Evolutionary conservation across 2,888 invertebrate species (phyloP).

Genomic region (Drosophila suboccidentalis): DNA sequence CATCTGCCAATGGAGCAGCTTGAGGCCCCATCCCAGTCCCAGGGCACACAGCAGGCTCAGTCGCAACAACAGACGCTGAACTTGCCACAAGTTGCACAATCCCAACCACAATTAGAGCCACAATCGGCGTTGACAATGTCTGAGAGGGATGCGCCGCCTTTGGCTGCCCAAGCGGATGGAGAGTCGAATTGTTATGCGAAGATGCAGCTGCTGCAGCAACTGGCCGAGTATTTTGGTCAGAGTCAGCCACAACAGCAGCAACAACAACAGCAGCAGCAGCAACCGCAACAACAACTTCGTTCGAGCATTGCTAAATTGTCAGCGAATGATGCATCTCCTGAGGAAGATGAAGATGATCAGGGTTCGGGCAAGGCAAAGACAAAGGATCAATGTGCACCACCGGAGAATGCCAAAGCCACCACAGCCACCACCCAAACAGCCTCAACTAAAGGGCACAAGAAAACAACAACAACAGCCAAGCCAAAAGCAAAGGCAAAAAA

Average conservation of each 20-base stretch:
- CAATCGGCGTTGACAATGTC: neutral
- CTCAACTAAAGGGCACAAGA: neutral
- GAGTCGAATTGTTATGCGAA: slow-evolving; percentile 30
- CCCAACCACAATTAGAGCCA: neutral
- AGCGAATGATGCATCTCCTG: neutral
- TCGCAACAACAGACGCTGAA: neutral
- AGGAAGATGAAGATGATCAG: neutral
- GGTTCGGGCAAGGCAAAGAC: neutral
- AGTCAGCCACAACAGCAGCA: slow-evolving; percentile 18
- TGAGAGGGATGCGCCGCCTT: neutral
- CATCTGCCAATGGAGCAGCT: slow-evolving; percentile 2
- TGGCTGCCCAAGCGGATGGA: slow-evolving; percentile 11
- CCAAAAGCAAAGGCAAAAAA: slow-evolving; percentile 14
- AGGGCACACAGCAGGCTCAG: neutral
- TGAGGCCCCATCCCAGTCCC: neutral
- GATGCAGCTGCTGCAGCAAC: slow-evolving; percentile 53
- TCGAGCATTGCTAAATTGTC: slow-evolving; percentile 6
- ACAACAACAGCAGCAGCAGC: neutral
- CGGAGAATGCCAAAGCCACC: neutral
- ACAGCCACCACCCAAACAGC: neutral
- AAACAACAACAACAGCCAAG: neutral
- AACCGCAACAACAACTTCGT: slow-evolving; percentile 2
- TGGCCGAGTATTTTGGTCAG: slow-evolving; percentile 38
- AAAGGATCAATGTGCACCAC: slow-evolving; percentile 3
- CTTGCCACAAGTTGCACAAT: slow-evolving; percentile 1